Conservation (phyloP, 2,797 vertebrate genomes). For the Loris lydekkerianus region DNA sequence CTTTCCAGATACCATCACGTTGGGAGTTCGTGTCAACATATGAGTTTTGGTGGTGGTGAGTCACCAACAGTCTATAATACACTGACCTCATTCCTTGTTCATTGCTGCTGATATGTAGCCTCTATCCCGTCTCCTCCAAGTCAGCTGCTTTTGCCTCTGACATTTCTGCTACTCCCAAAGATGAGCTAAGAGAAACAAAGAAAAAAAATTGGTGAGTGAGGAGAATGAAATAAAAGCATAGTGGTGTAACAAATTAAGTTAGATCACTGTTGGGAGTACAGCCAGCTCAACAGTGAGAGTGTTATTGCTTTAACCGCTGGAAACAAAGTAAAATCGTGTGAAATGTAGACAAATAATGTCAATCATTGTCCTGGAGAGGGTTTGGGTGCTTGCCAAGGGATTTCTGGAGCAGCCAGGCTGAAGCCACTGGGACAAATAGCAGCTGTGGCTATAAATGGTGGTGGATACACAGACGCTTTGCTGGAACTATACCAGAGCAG, state of each 20-base stretch:
- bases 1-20: background rate
- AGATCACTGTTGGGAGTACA: background rate
- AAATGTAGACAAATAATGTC: background rate
- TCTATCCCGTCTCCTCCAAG: background rate
- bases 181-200: conserved; percentile 4
- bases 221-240: conserved; percentile 45
- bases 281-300: background rate
- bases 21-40: background rate
- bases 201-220: background rate
- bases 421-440: background rate
- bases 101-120: background rate
- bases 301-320: background rate
- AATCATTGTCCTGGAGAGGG: background rate
- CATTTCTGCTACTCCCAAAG: background rate
- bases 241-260: background rate
- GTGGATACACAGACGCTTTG: background rate
- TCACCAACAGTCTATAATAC: background rate
- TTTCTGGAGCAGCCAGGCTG: background rate
- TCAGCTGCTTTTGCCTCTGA: background rate
- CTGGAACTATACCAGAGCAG: background rate
- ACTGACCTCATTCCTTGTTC: background rate
- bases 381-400: background rate
- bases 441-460: background rate
- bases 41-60: background rate
- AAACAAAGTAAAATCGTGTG: background rate